A percentile compares a stretch with the other conserved stretches of the same genome.
phyloP scores from a whole-genome alignment of 2,888 invertebrate species.

The Eurois occulta region DNA sequence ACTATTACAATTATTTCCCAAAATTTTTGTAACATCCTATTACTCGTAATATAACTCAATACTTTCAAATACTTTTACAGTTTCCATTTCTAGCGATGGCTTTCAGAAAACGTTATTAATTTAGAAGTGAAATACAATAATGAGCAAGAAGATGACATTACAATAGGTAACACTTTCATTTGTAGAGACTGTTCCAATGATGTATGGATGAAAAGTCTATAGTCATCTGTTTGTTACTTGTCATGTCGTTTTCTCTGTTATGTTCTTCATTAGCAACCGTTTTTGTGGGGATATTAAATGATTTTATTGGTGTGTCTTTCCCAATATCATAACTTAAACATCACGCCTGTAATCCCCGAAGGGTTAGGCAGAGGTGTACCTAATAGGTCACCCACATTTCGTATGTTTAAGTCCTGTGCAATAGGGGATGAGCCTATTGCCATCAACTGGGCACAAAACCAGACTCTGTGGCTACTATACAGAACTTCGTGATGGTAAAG shows the following conservation, averaged over 20 bases:
- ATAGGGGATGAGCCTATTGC: no score
- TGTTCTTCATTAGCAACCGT: neutral
- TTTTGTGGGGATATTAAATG: neutral
- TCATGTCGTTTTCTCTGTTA: neutral
- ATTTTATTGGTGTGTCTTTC: neutral
- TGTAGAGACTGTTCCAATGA: constrained; percentile 11
- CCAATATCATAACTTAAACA: no score
- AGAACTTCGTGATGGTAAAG: no score
- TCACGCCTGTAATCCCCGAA: no score
- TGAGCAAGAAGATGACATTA: constrained; percentile 46
- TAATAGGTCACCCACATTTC: no score
- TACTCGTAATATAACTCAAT: constrained; percentile 5
- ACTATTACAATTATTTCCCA: constrained; percentile 2
- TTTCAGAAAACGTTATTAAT: constrained; percentile 36
- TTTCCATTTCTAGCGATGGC: constrained; percentile 42
- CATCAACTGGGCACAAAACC: no score
- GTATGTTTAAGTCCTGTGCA: no score
- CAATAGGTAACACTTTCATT: constrained; percentile 60
- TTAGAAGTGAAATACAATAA: constrained; percentile 33
- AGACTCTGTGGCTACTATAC: no score
- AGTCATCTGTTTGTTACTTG: constrained; percentile 16
- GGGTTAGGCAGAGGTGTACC: no score
- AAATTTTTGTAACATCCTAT: neutral
- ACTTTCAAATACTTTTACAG: constrained; percentile 40
- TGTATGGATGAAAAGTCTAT: constrained; percentile 27